Evolutionary conservation across 2,113 vertebrate genomes (phyloP).

Genomic region (Dipodomys ordii): DNA sequence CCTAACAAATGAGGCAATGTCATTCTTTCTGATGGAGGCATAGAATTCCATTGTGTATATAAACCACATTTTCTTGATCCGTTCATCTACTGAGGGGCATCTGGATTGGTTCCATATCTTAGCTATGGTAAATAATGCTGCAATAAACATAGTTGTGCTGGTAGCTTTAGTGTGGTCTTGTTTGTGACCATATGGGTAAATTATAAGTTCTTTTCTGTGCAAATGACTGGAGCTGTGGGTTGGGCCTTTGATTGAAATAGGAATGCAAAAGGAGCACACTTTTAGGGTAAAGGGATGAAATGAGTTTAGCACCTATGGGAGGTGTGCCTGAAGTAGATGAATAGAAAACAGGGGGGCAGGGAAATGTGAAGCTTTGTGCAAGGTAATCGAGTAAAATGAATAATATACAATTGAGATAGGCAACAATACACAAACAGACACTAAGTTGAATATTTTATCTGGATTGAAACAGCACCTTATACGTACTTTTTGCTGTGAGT

Average conservation of each 20-base stretch:
- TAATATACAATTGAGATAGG: neutral
- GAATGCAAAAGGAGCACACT: neutral
- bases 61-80: too few species aligned
- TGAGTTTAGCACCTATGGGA: neutral
- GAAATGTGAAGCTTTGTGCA: neutral
- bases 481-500: neutral
- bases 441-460: neutral
- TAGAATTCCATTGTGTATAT: too few species aligned
- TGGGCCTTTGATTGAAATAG: neutral
- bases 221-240: neutral
- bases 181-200: too few species aligned
- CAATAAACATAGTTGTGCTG: too few species aligned
- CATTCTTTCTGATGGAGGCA: too few species aligned
- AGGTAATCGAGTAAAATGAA: too few species aligned
- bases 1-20: too few species aligned
- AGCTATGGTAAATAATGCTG: too few species aligned
- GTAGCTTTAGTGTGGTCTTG: too few species aligned
- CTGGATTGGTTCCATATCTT: too few species aligned
- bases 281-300: neutral
- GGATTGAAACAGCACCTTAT: neutral
- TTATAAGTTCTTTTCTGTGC: neutral
- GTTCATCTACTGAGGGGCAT: too few species aligned
- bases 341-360: neutral
- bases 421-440: neutral
- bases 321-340: neutral